Evolutionary conservation across 2,797 vertebrate species (phyloP).

Genomic region (Decapterus maruadsi): DNA sequence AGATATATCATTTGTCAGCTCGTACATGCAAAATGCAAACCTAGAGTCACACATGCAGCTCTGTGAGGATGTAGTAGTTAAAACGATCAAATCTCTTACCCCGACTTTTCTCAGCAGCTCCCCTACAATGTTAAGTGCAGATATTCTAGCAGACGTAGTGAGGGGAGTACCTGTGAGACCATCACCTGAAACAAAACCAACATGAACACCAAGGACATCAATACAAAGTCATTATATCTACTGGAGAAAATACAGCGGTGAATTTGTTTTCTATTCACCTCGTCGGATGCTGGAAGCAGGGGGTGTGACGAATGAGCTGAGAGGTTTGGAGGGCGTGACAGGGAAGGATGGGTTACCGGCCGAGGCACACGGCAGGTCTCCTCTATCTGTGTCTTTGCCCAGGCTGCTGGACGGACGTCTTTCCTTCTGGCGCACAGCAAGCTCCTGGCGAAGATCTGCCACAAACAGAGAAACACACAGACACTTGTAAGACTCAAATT

Average conservation of each 20-base stretch:
- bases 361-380: slow-evolving; percentile 83
- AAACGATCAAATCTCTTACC: slow-evolving; percentile 81
- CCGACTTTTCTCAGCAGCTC: slow-evolving; percentile 98
- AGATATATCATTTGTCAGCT: neutral
- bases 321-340: slow-evolving; percentile 83
- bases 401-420: slow-evolving; percentile 83
- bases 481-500: neutral
- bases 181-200: slow-evolving; percentile 82
- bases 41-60: neutral
- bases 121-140: slow-evolving; percentile 97
- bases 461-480: slow-evolving; percentile 13
- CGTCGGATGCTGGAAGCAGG: slow-evolving; percentile 84
- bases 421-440: slow-evolving; percentile 96
- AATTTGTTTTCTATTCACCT: slow-evolving; percentile 78
- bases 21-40: neutral
- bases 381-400: slow-evolving; percentile 82
- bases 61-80: neutral
- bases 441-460: slow-evolving; percentile 94
- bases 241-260: neutral
- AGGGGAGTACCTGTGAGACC: slow-evolving; percentile 90
- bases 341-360: slow-evolving; percentile 81
- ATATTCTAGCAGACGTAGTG: slow-evolving; percentile 96
- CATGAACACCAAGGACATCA: neutral
- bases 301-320: slow-evolving; percentile 82
- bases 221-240: neutral